Evolutionary conservation across 2,113 vertebrate genomes (phyloP).

Genomic region (Leptobrachium ailaonicum): DNA sequence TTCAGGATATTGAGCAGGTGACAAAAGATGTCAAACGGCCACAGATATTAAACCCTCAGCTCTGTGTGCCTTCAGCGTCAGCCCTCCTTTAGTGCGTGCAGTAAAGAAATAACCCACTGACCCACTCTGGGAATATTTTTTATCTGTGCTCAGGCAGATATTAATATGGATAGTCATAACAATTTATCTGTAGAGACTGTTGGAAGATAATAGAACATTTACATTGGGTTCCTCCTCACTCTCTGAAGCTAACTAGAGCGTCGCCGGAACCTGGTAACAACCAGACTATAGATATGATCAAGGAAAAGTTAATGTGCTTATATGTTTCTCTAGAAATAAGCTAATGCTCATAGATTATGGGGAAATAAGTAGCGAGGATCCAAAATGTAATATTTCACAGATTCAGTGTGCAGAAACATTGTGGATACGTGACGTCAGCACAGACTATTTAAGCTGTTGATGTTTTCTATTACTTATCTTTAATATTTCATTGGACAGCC

Average conservation of each 20-base stretch:
- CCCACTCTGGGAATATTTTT: constrained; percentile 3
- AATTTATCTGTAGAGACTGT: neutral
- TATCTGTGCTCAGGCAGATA: neutral
- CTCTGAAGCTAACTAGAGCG: neutral
- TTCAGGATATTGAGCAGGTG: constrained; percentile 45
- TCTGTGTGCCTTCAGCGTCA: neutral
- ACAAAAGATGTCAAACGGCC: constrained; percentile 45
- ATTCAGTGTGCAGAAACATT: too few relatives aligned
- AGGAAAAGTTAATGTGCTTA: too few relatives aligned
- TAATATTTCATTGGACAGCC: too few relatives aligned
- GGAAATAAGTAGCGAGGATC: too few relatives aligned
- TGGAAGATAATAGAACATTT: constrained; percentile 14
- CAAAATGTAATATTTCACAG: too few relatives aligned
- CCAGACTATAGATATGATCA: too few relatives aligned
- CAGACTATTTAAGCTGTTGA: too few relatives aligned
- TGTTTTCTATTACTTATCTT: too few relatives aligned
- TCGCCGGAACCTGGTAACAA: neutral
- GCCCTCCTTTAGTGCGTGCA: neutral
- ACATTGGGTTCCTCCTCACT: neutral
- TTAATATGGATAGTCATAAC: constrained; percentile 22
- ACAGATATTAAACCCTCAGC: constrained; percentile 45
- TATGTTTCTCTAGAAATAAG: too few relatives aligned
- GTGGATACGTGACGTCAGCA: too few relatives aligned
- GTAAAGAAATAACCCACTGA: constrained; percentile 12
- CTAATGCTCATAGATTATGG: too few relatives aligned